Evolutionary conservation across 2,888 invertebrate genomes (phyloP), one percentile per base, ranked within the genome.

Genomic region (Meghimatium bilineatum): DNA sequence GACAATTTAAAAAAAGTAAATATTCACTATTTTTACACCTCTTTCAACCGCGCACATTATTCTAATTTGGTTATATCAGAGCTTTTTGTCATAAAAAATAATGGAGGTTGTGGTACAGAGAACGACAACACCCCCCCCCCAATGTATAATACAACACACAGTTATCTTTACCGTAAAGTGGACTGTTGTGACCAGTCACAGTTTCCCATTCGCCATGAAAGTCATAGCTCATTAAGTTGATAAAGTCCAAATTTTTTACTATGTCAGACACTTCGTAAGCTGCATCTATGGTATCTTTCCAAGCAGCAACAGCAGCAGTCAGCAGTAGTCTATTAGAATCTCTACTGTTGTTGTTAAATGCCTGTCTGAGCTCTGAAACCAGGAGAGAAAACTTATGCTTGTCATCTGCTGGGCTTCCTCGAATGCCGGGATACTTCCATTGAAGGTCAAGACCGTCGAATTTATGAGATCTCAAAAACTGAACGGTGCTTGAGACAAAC

Each of bases 361-460:
- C 91, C 49, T 82, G 86, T 56, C 87, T 82, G 34, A 93, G 83
- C 85, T 91, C 91, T 90, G 89, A 75, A n/a, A 91, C 78, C 10
- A 92, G 86, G 5, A 83, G 77, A 0, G 89, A 87, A 80, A 89
- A 3, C 26, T 72, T 72, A n/a, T 72, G 44, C 44, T 72, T 72
- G 44, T 72, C 72, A n/a, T 23, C 49, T 3, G 91, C 86, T 2
- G 92, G 91, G 86, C 92, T 92, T 29, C 92, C 92, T 75, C 92
- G 84, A 74, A 88, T 89, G 32, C 89, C 92, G 0, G 98, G 98
- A 92, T 98, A 98, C 92, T 97, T 97, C 98, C 98, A 98, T 90
- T 98, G 97, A 49, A 98, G 94, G 90, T 98, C 97, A 0, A 98
- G 94, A 8, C 98, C 98, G 87, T 96, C 95, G 92, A 98, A 98